Conservation (phyloP, 2,797 vertebrate genomes). For the Danio jaintianensis region DNA sequence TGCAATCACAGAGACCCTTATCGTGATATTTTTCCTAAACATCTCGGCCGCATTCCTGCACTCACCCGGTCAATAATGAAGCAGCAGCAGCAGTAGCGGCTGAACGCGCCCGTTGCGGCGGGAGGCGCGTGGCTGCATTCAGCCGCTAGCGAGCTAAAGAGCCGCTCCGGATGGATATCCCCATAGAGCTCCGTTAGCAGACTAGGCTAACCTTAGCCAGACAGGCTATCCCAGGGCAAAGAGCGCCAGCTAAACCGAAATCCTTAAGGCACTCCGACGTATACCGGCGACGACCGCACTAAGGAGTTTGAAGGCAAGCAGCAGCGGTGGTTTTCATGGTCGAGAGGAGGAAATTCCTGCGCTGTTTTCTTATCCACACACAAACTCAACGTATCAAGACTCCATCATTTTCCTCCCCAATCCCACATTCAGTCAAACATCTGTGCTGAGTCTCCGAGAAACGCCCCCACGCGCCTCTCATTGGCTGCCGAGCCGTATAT, state of each 20-base stretch:
- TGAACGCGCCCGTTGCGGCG: constrained; percentile 37
- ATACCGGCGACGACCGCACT: not conserved
- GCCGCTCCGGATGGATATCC: constrained; percentile 61
- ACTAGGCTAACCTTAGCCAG: constrained; percentile 20
- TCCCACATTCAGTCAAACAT: constrained; percentile 60
- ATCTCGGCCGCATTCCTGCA: constrained; percentile 25
- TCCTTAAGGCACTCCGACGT: not conserved
- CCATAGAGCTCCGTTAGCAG: constrained; percentile 43
- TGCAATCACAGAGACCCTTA: not conserved
- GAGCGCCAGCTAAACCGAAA: constrained; percentile 3
- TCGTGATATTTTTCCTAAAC: not conserved
- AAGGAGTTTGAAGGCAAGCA: not conserved
- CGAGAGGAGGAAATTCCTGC: constrained; percentile 55
- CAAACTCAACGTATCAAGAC: constrained; percentile 61
- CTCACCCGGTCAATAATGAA: constrained; percentile 58
- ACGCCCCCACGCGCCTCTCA: constrained; percentile 63
- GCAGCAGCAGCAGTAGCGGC: constrained; percentile 37
- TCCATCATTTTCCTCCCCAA: constrained; percentile 67
- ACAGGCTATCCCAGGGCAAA: constrained; percentile 33
- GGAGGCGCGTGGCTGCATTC: constrained; percentile 49
- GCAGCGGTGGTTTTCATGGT: not conserved
- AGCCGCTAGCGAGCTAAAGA: constrained; percentile 60
- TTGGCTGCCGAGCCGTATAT: constrained; percentile 64
- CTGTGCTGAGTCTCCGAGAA: constrained; percentile 53
- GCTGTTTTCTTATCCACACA: constrained; percentile 42